Base-by-base conservation (phyloP, 1,140 invertebrate species). In the Drosophila simulans region DNA sequence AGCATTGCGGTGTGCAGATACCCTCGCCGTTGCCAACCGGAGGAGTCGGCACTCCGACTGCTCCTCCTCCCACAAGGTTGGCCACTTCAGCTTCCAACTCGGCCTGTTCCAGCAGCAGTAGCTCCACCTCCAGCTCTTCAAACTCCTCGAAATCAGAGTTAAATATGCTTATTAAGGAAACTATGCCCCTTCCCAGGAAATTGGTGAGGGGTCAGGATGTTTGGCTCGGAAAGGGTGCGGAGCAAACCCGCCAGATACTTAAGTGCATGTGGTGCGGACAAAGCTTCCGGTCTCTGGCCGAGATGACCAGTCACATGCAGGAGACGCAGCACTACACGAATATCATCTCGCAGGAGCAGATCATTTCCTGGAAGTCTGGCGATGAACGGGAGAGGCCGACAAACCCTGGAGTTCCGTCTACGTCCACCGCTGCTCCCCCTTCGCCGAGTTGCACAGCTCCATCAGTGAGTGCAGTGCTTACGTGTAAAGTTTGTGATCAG, bases 221-320 rank as follows among this genome's bases (percentile, higher is more conserved):
- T 20, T 99, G 98, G 98, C 92, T 99, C 64, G 98, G 98, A 15
- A 98, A 98, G 93, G 98, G 98, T 0, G 98, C 98, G 0, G 98
- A 99, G 92, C 98, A 99, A 92, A 99, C 98, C 13, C 94, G 98
- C 53, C 97, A 99, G 93, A 99, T 99, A 84, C 94, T 99, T 5
- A 98, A 99, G 93, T 99, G 98, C 92, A 99, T 99, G 97, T 99
- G 98, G 97, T 99, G 98, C 89, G 98, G 98, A 0, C 98, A 99
- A 92, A 99, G 98, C 78, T 99, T 99, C 94, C 94, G 96, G 85
- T 98, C 98, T 0, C 93, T 99, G 48, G 98, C 98, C 4, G 97
- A 99, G 93, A 98, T 99, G 96, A 99, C 98, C 0, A 97, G 96
- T 71, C 98, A 99, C 91, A 99, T 99, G 98, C 98, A 99, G 92